Conservation (phyloP, 1,140 invertebrate genomes). For the Condylostylus longicornis region DNA sequence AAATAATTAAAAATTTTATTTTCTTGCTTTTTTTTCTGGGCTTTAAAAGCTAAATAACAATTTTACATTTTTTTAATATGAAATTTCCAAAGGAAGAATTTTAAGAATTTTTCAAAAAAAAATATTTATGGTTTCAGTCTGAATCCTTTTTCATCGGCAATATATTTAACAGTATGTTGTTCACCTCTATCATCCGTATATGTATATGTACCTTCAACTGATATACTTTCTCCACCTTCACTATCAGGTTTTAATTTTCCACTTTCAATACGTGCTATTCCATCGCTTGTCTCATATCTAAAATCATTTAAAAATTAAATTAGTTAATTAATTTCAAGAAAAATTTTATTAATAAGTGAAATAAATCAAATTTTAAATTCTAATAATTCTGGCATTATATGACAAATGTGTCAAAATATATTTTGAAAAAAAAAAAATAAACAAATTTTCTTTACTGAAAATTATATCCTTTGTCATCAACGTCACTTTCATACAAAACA, state of each 20-base stretch:
- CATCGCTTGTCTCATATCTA: slow-evolving; percentile 3
- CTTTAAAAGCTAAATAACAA: too few species aligned
- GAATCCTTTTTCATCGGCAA: slow-evolving; percentile 38
- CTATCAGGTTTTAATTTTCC: not conserved
- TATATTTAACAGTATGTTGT: slow-evolving; percentile 21
- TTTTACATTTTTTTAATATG: too few species aligned
- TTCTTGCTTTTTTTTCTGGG: too few species aligned
- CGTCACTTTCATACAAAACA: not conserved
- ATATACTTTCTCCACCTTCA: not conserved
- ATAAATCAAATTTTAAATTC: not conserved
- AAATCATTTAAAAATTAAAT: too few species aligned
- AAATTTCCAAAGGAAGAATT: too few species aligned
- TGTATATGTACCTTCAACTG: not conserved
- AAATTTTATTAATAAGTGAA: not conserved
- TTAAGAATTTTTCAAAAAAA: too few species aligned
- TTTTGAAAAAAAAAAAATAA: too few species aligned
- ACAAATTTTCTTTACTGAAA: not conserved
- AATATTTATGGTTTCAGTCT: too few species aligned
- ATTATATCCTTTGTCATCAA: not conserved
- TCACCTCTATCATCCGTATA: not conserved
- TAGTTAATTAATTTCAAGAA: too few species aligned
- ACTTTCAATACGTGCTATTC: not conserved
- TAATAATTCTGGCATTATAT: too few species aligned
- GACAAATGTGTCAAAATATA: too few species aligned
- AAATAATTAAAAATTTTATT: too few species aligned